Evolutionary conservation across 2,113 vertebrate species (phyloP).

Genomic region (Perca schrenkii): DNA sequence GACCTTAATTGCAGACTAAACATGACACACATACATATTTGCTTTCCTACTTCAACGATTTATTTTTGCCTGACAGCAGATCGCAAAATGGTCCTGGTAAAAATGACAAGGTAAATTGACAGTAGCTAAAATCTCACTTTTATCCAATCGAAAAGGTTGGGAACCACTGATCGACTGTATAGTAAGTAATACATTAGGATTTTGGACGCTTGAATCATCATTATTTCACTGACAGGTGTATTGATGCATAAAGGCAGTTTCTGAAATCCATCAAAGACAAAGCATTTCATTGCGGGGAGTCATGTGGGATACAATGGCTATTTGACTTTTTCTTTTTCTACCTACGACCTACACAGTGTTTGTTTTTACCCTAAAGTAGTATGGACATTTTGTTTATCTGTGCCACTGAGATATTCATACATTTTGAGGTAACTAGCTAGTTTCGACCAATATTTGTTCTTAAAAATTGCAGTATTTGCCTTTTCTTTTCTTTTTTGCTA

Average conservation of each 20-base stretch:
- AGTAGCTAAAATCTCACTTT: neutral
- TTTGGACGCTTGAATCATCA: slow-evolving; percentile 14
- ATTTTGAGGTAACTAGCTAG: neutral
- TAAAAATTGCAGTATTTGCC: neutral
- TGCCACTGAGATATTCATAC: neutral
- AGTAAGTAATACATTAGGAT: neutral
- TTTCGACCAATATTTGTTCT: neutral
- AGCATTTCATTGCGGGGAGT: neutral
- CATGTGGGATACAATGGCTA: neutral
- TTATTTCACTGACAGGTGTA: neutral
- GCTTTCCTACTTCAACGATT: neutral
- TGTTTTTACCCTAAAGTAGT: neutral
- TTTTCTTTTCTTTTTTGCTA: too few relatives aligned
- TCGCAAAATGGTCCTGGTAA: neutral
- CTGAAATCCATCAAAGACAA: neutral
- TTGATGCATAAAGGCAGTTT: neutral
- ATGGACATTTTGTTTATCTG: neutral
- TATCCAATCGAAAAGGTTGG: neutral
- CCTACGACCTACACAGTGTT: neutral
- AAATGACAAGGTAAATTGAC: neutral
- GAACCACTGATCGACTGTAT: neutral
- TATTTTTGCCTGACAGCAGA: neutral
- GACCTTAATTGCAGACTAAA: neutral
- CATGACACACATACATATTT: neutral
- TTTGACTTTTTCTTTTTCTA: neutral